Percentiles rank a stretch among this genome's conserved stretches.
These are phyloP conservation scores for Tiliacea citrago DNA, from an alignment of 2,888 invertebrate genomes.

Conservation along the genomic window DNA sequence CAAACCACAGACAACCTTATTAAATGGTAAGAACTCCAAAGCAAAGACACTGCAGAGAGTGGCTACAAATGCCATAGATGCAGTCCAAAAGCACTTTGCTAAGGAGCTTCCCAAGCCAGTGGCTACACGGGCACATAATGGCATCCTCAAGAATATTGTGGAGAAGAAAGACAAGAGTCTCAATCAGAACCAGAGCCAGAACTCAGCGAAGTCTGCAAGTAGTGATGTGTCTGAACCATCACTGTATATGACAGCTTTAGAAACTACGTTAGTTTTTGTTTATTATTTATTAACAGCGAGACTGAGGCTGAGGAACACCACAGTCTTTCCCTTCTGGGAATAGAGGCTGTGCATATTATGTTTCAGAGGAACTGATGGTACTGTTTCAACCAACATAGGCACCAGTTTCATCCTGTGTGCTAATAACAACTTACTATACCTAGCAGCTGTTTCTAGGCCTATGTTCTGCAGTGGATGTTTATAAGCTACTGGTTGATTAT, in stretches of 20 bases:
- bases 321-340: neutral
- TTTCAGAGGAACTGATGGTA: neutral
- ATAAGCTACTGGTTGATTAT: neutral
- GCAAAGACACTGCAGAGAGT: slow-evolving; percentile 85
- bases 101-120: slow-evolving; percentile 82
- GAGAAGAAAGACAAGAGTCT: slow-evolving; percentile 74
- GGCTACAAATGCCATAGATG: slow-evolving; percentile 82
- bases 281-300: neutral
- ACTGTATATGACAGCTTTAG: slow-evolving; percentile 94
- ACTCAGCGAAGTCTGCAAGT: slow-evolving; percentile 85
- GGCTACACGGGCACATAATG: slow-evolving; percentile 82
- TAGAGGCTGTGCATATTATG: neutral
- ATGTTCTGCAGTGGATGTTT: neutral
- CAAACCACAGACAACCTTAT: slow-evolving; percentile 77
- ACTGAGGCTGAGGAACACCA: neutral
- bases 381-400: neutral
- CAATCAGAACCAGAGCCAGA: slow-evolving; percentile 81
- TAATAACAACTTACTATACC: neutral
- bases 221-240: slow-evolving; percentile 95
- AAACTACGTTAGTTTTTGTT: slow-evolving; percentile 91
- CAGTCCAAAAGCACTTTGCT: slow-evolving; percentile 84
- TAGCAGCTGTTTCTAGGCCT: neutral
- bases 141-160: slow-evolving; percentile 86
- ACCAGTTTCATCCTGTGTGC: neutral
- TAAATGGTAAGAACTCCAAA: slow-evolving; percentile 86